Evolutionary conservation across 37 sponge, comb jelly and placozoan genomes (phyloP).

Genomic region (Spongilla lacustris): DNA sequence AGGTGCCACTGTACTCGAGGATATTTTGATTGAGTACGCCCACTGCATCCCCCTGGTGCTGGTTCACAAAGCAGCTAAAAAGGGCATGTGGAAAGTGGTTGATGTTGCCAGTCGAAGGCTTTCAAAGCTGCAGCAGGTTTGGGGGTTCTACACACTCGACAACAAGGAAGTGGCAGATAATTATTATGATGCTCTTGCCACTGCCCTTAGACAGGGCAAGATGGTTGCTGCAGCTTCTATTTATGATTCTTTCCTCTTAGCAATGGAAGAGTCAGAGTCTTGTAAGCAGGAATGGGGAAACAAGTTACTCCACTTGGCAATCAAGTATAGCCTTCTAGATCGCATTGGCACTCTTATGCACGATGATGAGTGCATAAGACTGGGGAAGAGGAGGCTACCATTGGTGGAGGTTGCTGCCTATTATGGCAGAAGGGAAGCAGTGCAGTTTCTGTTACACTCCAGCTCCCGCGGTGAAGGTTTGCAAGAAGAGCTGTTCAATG

Average conservation of each 20-base stretch:
- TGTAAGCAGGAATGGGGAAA: background rate
- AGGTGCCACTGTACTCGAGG: background rate
- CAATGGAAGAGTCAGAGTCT: background rate
- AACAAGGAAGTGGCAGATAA: background rate
- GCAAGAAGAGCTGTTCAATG: background rate
- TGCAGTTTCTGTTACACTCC: constrained; percentile 8
- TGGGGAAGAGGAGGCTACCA: background rate
- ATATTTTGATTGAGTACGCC: background rate
- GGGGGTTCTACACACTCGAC: background rate
- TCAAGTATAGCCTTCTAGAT: background rate
- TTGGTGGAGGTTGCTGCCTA: constrained; percentile 9
- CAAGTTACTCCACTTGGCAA: background rate
- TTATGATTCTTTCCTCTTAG: background rate
- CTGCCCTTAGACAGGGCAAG: background rate
- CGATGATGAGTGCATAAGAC: background rate
- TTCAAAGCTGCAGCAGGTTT: background rate
- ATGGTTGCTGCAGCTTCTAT: background rate
- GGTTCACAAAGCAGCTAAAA: background rate
- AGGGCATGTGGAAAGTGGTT: constrained; percentile 31
- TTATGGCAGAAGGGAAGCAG: background rate
- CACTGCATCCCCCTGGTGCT: background rate
- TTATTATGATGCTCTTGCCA: background rate
- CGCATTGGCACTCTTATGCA: background rate
- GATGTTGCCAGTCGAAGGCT: background rate
- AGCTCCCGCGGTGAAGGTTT: background rate